A percentile compares a stretch with the other conserved stretches of the same genome.
Evolutionary conservation across 2,888 invertebrate species (phyloP).

Genomic region (Drosophila phalerata): DNA sequence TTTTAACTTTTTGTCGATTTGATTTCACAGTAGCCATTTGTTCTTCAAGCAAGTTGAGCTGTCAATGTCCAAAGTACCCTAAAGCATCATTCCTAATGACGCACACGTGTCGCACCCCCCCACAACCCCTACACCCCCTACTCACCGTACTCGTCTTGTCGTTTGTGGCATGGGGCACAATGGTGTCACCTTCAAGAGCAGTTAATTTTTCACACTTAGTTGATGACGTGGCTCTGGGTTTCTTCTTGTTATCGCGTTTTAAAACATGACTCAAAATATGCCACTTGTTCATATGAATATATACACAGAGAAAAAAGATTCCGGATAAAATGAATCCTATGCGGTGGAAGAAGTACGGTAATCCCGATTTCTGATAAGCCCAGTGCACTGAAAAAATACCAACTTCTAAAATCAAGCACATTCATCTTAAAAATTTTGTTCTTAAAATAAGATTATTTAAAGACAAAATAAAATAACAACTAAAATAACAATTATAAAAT

Average conservation of each 20-base stretch:
- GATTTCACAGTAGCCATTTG: not conserved
- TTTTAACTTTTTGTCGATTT: too few relatives aligned
- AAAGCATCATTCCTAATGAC: slow-evolving; percentile 8
- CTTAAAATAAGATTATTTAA: too few relatives aligned
- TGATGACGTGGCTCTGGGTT: slow-evolving; percentile 33
- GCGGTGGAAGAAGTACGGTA: too few relatives aligned
- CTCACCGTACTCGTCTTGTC: not conserved
- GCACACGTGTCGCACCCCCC: slow-evolving; percentile 8
- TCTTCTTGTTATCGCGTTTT: slow-evolving; percentile 48
- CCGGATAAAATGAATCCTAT: too few relatives aligned
- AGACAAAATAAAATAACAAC: too few relatives aligned
- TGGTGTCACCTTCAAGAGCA: slow-evolving; percentile 14
- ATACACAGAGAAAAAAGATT: not conserved
- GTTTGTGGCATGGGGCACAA: slow-evolving; percentile 1
- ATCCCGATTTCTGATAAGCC: too few relatives aligned
- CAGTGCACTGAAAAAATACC: too few relatives aligned
- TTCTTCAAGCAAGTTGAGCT: not conserved
- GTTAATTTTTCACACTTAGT: slow-evolving; percentile 56
- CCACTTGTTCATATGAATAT: slow-evolving; percentile 25
- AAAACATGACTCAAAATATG: slow-evolving; percentile 45
- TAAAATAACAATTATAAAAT: too few relatives aligned
- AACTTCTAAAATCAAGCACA: too few relatives aligned
- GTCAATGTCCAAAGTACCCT: slow-evolving; percentile 6
- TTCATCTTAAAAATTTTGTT: too few relatives aligned
- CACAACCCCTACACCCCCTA: too few relatives aligned